Base-by-base conservation (phyloP, 2,113 vertebrate genomes). In the Misgurnus mizolepis region DNA sequence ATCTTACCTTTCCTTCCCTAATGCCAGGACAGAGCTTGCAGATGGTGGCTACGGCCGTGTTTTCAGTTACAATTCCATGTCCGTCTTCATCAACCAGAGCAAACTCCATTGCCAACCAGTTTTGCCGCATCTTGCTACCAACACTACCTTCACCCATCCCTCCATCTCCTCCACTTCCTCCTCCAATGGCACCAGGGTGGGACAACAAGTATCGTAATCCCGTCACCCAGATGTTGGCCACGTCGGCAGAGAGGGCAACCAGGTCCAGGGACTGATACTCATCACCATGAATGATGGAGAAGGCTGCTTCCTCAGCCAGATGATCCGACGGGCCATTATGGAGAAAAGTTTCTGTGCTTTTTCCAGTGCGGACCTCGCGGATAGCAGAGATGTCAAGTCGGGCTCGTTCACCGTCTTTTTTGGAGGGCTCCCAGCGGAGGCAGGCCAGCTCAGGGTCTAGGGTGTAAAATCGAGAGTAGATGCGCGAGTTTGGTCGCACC, bases 221-320 rank as follows among this genome's bases (percentile, higher is more conserved):
- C 0, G 98, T 99, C 67, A 99, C 96, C 98, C 98, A 99, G 90
- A 99, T 98, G 89, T 99, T 98, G 67, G 98, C 95, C 69, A 99
- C 96, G 11, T 99, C 98, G 4, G 98, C 93, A 0, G 98, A 97
- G 86, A 96, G 88, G 8, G 98, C 98, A 72, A 99, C 96, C 66
- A 99, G 85, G 85, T 99, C 98, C 76, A 99, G 92, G n/a, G 97
- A 97, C 89, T 99, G 95, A 0, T 98, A 99, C 80, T 96, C 97
- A 14, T 98, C 97, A 3, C 97, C 98, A 0, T 98, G 96, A 80
- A 99, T 95, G 70, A 99, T 87, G 0, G 98, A 99, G 85, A 99
- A 95, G 0, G 98, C 96, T 0, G 94, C 96, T 60, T 99, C 98
- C 86, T 98, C 98, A 5, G 95, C 96, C 86, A 99, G 95, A 76